A percentile compares a stretch with the other conserved stretches of the same genome.
Conservation (phyloP, 2,797 vertebrate genomes). For the Dallia pectoralis region DNA sequence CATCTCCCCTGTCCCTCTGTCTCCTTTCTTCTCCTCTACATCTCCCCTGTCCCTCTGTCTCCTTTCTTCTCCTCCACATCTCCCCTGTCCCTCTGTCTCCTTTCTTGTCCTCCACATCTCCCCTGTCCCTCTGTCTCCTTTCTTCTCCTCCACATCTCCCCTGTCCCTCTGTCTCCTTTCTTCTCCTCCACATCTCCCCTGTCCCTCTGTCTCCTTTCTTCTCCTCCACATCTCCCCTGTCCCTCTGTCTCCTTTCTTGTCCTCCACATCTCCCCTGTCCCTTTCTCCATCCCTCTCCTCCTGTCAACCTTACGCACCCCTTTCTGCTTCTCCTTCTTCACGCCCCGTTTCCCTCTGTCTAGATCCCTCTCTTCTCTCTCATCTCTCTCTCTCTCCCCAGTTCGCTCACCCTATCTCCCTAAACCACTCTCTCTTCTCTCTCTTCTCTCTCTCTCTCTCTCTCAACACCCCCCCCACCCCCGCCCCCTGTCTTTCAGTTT, state of each 20-base stretch:
- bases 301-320: slow-evolving; percentile 83
- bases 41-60: too few relatives aligned
- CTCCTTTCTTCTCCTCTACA: too few relatives aligned
- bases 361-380: slow-evolving; percentile 21
- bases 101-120: background rate
- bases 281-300: slow-evolving; percentile 25
- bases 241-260: slow-evolving; percentile 27
- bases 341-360: slow-evolving; percentile 23
- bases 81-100: too few relatives aligned
- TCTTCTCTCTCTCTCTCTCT: background rate
- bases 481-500: slow-evolving; percentile 20
- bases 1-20: too few relatives aligned
- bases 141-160: too few relatives aligned
- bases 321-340: slow-evolving; percentile 5
- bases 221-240: too few relatives aligned
- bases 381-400: slow-evolving; percentile 39
- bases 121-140: slow-evolving; percentile 1
- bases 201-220: slow-evolving; percentile 1
- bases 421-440: slow-evolving; percentile 2
- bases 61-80: too few relatives aligned
- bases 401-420: slow-evolving; percentile 77
- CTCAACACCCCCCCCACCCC: slow-evolving; percentile 37
- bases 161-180: slow-evolving; percentile 3
- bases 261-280: slow-evolving; percentile 64
- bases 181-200: slow-evolving; percentile 3